Evolutionary conservation across 2,797 vertebrate species (phyloP).

Genomic region (Furcifer pardalis): DNA sequence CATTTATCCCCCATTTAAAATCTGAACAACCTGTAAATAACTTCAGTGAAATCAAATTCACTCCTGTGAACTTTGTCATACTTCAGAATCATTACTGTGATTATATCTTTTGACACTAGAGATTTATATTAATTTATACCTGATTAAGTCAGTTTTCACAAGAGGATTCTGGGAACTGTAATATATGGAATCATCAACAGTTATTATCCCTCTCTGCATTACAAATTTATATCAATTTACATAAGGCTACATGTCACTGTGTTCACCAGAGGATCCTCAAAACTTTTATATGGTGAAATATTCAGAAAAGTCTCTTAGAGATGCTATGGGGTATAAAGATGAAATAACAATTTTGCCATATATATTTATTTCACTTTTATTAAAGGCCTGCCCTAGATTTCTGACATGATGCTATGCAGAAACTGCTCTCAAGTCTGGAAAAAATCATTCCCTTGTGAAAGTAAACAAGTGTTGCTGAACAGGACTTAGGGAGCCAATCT

Average conservation of each 20-base stretch:
- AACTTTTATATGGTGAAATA: not conserved
- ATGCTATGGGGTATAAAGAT: not conserved
- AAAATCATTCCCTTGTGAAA: not conserved
- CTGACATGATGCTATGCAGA: not conserved
- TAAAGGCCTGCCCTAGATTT: not conserved
- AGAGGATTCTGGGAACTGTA: too few relatives aligned
- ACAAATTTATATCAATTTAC: not conserved
- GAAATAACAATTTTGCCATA: not conserved
- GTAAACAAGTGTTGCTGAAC: not conserved
- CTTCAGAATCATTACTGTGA: not conserved
- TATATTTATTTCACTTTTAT: not conserved
- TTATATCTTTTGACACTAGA: not conserved
- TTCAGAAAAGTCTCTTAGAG: not conserved
- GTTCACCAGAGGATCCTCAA: not conserved
- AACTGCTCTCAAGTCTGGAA: not conserved
- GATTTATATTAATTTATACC: too few relatives aligned
- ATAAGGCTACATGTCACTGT: not conserved
- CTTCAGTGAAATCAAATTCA: not conserved
- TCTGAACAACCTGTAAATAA: too few relatives aligned
- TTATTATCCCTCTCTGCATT: not conserved
- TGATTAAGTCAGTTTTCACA: too few relatives aligned
- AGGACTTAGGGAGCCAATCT: not conserved
- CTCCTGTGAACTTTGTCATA: not conserved
- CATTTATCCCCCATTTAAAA: too few relatives aligned
- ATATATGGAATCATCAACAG: too few relatives aligned